phyloP scores from a whole-genome alignment of 2,113 vertebrate species.

The Orycteropus afer region DNA sequence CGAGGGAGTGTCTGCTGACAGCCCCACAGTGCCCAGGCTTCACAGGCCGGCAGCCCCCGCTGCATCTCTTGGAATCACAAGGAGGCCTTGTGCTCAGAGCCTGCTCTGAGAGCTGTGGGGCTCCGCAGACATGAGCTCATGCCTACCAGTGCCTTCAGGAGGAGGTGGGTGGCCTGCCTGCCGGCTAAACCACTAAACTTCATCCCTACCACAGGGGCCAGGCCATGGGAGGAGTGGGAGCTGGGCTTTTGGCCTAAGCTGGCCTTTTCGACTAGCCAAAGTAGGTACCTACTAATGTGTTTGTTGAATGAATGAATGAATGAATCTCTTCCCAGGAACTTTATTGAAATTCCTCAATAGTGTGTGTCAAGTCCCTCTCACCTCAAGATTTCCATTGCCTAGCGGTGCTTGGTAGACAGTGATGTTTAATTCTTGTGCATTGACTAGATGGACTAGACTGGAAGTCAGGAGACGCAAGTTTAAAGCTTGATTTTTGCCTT shows the following conservation, averaged over 20 bases:
- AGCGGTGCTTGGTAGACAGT: neutral
- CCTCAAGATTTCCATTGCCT: neutral
- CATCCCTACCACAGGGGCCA: neutral
- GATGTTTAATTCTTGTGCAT: neutral
- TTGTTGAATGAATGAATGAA: conserved; percentile 41
- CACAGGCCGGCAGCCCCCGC: neutral
- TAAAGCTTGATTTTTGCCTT: neutral
- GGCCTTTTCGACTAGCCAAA: conserved; percentile 42
- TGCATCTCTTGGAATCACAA: conserved; percentile 64
- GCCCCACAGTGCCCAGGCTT: conserved; percentile 49
- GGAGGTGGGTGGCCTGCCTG: conserved; percentile 76
- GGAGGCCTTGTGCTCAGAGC: conserved; percentile 74
- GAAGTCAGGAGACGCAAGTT: neutral
- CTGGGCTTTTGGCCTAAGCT: neutral
- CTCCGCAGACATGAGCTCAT: conserved; percentile 80
- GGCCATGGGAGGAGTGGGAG: neutral
- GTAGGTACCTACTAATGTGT: neutral
- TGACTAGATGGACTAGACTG: neutral
- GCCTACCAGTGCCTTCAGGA: conserved; percentile 58
- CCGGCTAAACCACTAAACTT: conserved; percentile 39
- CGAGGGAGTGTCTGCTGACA: conserved; percentile 81
- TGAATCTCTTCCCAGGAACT: conserved; percentile 41
- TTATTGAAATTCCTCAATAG: neutral
- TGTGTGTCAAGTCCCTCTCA: neutral
- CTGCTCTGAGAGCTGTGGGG: neutral